Conservation (phyloP, 2,888 invertebrate species). For the Aleiodes leptofemur region DNA sequence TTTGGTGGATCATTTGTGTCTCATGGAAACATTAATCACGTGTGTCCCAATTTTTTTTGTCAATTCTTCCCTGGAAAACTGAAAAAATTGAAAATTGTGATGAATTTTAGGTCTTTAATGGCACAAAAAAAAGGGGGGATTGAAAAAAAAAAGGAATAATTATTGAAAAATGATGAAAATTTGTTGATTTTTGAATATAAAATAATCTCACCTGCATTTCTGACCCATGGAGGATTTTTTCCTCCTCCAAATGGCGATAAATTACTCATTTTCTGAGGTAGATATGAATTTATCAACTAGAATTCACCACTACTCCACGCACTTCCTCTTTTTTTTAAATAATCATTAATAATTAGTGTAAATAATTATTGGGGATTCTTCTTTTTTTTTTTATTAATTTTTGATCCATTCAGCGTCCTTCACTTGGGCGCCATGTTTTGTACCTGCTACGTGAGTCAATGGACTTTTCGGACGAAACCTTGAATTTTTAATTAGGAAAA, state of each 20-base stretch:
- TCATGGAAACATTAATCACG: not conserved
- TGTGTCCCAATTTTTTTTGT: not conserved
- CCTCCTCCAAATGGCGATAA: conserved; percentile 79
- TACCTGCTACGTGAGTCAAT: conserved; percentile 33
- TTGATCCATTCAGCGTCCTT: conserved; percentile 65
- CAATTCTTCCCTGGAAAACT: not conserved
- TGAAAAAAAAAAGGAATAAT: not conserved
- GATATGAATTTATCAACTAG: conserved; percentile 28
- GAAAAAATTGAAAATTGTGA: not conserved
- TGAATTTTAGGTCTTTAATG: not conserved
- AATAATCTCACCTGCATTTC: conserved; percentile 76
- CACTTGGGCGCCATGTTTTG: conserved; percentile 69
- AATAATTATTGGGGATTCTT: conserved; percentile 19
- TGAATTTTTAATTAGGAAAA: conserved; percentile 1
- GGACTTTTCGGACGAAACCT: conserved; percentile 40
- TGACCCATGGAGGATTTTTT: conserved; percentile 91
- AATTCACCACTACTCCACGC: conserved; percentile 9
- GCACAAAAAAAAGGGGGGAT: not conserved
- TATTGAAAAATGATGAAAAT: conserved; percentile 22
- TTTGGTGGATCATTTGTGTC: not conserved
- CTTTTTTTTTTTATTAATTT: conserved; percentile 15
- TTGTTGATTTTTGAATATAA: not conserved
- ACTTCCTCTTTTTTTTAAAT: not conserved
- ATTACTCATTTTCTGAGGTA: conserved; percentile 74
- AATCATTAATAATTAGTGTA: conserved; percentile 3